Evolutionary conservation across 2,113 vertebrate species (phyloP), one percentile per base, ranked within the genome.

Genomic region (Antennarius striatus): DNA sequence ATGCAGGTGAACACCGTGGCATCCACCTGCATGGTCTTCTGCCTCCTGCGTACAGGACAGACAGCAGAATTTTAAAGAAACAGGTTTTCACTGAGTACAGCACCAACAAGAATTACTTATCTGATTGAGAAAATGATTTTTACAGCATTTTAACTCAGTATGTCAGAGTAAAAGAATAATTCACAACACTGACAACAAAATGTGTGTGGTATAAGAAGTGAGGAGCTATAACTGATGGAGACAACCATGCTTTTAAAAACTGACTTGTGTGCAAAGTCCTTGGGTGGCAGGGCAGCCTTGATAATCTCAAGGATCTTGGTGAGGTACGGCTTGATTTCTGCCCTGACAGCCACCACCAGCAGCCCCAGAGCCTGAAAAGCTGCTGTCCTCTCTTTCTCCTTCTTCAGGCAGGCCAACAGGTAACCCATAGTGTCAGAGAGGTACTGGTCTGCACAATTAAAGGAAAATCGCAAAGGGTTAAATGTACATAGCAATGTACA

Each of bases 231-330:
- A 22, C 22, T 12, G 11, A 43, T 43, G 42, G 42, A 43, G 9
- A 43, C 11, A 53, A 36, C 32, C 32, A 36, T 16, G 13, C 7
- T 49, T 54, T 39, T 54, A 57, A 29, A 63, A 15, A 88, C 94
- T 94, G 81, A 99, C 98, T 99, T 99, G 84, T 99, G 98, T 48
- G 96, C 96, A 69, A 99, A 98, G 83, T 99, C 98, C 83, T 99
- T 99, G 0, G 95, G 96, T 15, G 98, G 98, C 64, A 99, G 91
- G 13, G 97, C 97, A 46, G 95, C 94, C 86, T 98, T 97, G 80
- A 99, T 97, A 79, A 98, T 98, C 88, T 99, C 98, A 28, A 99
- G 93, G 76, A 99, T 95, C 79, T 95, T 98, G 12, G 94, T 89
- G 66, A 99, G 91, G 77, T 97, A 98, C 13, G 95, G 93, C 73